phyloP scores from a whole-genome alignment of 2,888 invertebrate species.

The Podabrus alpinus region DNA sequence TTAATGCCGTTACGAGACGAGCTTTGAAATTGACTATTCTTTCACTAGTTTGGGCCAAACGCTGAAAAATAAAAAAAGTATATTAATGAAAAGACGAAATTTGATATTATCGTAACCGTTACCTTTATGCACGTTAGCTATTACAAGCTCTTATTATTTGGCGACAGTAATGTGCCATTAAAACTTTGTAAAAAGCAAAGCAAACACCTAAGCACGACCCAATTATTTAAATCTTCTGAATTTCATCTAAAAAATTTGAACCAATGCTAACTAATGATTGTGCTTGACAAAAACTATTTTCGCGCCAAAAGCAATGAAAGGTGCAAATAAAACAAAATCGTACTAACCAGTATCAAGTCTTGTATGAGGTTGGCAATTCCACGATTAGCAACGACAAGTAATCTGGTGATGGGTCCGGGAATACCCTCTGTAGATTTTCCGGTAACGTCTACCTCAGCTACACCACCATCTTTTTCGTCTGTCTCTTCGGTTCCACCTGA shows the following conservation, averaged over 20 bases:
- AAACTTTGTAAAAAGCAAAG: slow-evolving; percentile 8
- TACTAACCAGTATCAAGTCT: slow-evolving; percentile 81
- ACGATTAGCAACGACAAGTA: slow-evolving; percentile 85
- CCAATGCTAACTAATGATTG: not conserved
- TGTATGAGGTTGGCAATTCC: slow-evolving; percentile 86
- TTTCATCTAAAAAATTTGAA: not conserved
- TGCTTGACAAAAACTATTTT: not conserved
- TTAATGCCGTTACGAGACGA: slow-evolving; percentile 86
- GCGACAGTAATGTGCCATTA: not conserved
- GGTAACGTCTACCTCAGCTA: slow-evolving; percentile 55
- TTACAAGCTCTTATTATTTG: not conserved
- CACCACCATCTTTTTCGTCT: slow-evolving; percentile 62
- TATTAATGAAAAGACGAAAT: not conserved
- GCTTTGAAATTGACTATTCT: slow-evolving; percentile 93
- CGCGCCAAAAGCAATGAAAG: not conserved
- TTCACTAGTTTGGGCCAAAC: slow-evolving; percentile 86
- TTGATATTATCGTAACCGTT: not conserved
- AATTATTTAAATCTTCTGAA: not conserved
- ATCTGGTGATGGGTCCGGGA: slow-evolving; percentile 84
- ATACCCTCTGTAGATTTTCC: slow-evolving; percentile 75
- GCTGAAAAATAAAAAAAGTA: slow-evolving; percentile 57
- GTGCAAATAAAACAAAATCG: not conserved
- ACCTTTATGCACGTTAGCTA: slow-evolving; percentile 10
- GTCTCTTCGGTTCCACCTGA: slow-evolving; percentile 69
- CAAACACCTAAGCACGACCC: slow-evolving; percentile 3